A percentile compares a stretch with the other conserved stretches of the same genome.
Conservation (phyloP, 2,888 invertebrate species). For the Cephonodes hylas region DNA sequence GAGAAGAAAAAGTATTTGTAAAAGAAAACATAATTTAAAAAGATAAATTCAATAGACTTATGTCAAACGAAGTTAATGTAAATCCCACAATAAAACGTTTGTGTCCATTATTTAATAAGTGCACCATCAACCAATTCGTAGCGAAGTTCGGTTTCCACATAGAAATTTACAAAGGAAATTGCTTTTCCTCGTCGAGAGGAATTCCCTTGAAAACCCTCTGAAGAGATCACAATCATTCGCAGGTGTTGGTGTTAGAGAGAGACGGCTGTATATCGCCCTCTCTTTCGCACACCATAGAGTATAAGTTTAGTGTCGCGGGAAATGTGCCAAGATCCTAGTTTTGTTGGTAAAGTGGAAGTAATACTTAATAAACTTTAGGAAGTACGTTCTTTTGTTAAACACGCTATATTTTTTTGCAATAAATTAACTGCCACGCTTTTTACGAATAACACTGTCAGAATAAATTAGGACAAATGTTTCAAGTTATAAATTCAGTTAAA, state of each 20-base stretch:
- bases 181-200: background rate
- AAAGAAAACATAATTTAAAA: background rate
- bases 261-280: slow-evolving; percentile 23
- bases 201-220: slow-evolving; percentile 4
- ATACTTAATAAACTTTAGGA: slow-evolving; percentile 40
- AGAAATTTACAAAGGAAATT: slow-evolving; percentile 7
- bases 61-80: background rate
- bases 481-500: background rate
- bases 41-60: background rate
- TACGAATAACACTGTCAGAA: background rate
- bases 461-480: background rate
- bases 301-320: slow-evolving; percentile 54
- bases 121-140: background rate
- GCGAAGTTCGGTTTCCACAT: slow-evolving; percentile 29
- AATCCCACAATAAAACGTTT: background rate
- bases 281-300: slow-evolving; percentile 34
- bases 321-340: slow-evolving; percentile 54
- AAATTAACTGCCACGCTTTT: background rate
- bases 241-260: slow-evolving; percentile 21
- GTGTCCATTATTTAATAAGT: background rate
- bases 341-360: slow-evolving; percentile 38
- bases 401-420: background rate
- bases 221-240: slow-evolving; percentile 11
- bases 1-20: background rate
- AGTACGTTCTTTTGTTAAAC: slow-evolving; percentile 26